Evolutionary conservation across 2,113 vertebrate genomes (phyloP).

Genomic region (Nibea albiflora): DNA sequence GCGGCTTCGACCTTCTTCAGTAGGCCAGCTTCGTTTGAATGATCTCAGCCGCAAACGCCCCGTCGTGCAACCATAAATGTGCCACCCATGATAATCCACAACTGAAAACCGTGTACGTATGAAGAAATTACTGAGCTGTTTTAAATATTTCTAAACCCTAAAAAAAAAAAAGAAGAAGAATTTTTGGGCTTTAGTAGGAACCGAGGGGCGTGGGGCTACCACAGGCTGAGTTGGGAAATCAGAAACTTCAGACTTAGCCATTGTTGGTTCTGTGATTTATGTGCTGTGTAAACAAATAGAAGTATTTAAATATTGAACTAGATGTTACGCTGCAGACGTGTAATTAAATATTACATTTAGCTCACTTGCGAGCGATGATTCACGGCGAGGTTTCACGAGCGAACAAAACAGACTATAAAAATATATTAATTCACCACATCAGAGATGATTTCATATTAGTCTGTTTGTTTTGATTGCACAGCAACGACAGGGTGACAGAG

Average conservation of each 20-base stretch:
- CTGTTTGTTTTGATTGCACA: slow-evolving; percentile 11
- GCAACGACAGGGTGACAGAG: slow-evolving; percentile 6
- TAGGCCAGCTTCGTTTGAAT: neutral
- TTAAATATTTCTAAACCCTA: neutral
- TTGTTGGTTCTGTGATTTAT: neutral
- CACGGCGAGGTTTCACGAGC: neutral
- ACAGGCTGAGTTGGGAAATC: neutral
- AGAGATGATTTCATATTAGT: slow-evolving; percentile 1
- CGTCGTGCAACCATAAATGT: neutral
- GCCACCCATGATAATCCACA: too few species aligned
- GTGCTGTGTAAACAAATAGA: neutral
- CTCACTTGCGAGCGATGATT: neutral
- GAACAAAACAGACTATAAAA: neutral
- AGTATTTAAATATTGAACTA: neutral
- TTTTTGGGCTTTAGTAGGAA: neutral
- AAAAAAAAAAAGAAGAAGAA: neutral
- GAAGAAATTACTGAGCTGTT: neutral
- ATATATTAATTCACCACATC: slow-evolving; percentile 9
- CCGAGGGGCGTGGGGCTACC: neutral
- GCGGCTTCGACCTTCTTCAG: neutral
- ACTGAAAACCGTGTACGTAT: neutral
- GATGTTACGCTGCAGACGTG: neutral
- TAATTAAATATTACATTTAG: neutral
- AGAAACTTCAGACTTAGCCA: neutral
- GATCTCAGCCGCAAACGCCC: too few species aligned